phyloP scores from a whole-genome alignment of 23 tunicate species.

The Trididemnum nubilum region DNA sequence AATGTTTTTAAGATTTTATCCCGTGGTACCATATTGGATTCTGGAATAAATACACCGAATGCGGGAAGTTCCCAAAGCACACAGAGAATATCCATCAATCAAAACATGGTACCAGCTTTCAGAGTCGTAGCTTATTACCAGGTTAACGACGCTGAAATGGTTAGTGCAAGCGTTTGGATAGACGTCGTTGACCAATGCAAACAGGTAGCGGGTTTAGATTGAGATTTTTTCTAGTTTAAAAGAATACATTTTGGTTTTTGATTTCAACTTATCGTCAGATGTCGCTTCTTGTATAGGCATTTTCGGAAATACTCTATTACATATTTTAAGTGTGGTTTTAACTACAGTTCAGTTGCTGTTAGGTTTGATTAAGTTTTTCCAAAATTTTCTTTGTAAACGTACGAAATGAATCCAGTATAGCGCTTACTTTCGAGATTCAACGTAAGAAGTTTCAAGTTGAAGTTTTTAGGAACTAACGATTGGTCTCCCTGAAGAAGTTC shows the following conservation, averaged over 20 bases:
- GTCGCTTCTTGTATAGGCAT: no score
- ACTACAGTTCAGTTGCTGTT: no score
- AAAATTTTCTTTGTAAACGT: no score
- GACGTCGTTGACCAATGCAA: conserved; percentile 44
- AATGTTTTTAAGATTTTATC: conserved; percentile 48
- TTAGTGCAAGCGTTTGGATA: conserved; percentile 35
- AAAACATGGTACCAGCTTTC: conserved; percentile 52
- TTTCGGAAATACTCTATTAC: no score
- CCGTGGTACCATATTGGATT: conserved; percentile 55
- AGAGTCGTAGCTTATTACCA: conserved; percentile 54
- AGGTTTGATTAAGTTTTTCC: no score
- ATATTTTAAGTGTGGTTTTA: no score
- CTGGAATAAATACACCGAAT: conserved; percentile 24
- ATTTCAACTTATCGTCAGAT: no score
- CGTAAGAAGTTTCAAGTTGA: no score
- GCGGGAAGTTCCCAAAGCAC: conserved; percentile 14
- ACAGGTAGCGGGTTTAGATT: conserved; percentile 25
- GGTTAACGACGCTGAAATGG: conserved; percentile 20
- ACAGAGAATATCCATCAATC: conserved; percentile 21
- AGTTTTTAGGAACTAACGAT: conserved; percentile 38
- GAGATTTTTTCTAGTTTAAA: no score
- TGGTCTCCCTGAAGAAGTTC: conserved; percentile 14
- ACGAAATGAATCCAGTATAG: no score
- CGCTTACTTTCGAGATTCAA: no score
- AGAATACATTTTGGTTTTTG: no score